A percentile compares a stretch with the other conserved stretches of the same genome.
These are phyloP conservation scores for Procambarus virginalis DNA, from an alignment of 1,140 invertebrate species.

Conservation along the genomic window DNA sequence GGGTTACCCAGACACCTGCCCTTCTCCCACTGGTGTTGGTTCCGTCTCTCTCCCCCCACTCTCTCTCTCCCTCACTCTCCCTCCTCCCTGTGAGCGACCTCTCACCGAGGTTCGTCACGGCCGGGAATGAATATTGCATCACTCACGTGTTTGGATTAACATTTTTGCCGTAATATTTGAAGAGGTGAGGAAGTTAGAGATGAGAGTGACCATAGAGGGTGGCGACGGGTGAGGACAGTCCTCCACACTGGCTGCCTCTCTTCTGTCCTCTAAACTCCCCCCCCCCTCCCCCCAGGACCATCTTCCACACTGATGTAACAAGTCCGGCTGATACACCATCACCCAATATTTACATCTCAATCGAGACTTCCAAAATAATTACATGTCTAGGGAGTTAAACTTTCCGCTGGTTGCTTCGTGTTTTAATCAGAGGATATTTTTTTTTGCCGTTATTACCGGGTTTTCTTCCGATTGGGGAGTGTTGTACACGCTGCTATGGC, in stretches of 20 bases:
- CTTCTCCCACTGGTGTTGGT: conserved; percentile 17
- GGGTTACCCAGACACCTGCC: conserved; percentile 33
- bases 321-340: too few relatives aligned
- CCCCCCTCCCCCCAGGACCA: neutral
- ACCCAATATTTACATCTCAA: too few relatives aligned
- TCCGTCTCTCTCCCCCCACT: neutral
- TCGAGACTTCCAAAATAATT: too few relatives aligned
- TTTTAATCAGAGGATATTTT: too few relatives aligned
- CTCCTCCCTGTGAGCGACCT: conserved; percentile 6
- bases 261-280: neutral
- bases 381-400: too few relatives aligned
- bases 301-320: too few relatives aligned
- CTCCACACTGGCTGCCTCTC: neutral
- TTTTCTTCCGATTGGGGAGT: too few relatives aligned
- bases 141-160: conserved; percentile 53
- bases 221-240: conserved; percentile 3
- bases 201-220: conserved; percentile 37
- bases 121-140: conserved; percentile 52
- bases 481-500: too few relatives aligned
- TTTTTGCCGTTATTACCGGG: too few relatives aligned
- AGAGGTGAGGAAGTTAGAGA: conserved; percentile 34
- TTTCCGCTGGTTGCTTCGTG: too few relatives aligned
- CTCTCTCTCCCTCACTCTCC: neutral
- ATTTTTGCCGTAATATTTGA: conserved; percentile 30
- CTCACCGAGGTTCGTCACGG: conserved; percentile 5